phyloP scores from a whole-genome alignment of 2,888 invertebrate species.

The Trichogramma dendrolimi region DNA sequence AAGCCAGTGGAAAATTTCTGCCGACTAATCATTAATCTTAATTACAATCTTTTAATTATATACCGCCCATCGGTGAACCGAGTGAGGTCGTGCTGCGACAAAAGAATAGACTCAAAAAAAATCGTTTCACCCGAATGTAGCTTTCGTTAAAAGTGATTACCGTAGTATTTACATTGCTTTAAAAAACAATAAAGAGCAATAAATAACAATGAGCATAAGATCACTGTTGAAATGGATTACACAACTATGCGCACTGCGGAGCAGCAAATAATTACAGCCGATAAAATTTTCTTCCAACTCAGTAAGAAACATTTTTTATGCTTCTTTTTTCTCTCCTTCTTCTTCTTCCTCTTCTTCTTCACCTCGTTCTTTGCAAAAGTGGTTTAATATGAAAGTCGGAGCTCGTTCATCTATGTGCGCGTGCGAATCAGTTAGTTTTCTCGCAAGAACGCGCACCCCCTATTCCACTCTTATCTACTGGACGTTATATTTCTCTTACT shows the following conservation, averaged over 20 bases:
- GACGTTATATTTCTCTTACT: too few species aligned
- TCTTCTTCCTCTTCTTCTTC: background rate
- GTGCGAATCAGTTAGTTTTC: too few species aligned
- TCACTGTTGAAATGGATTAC: slow-evolving; percentile 19
- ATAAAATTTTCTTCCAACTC: slow-evolving; percentile 26
- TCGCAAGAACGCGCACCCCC: too few species aligned
- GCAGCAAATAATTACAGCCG: slow-evolving; percentile 29
- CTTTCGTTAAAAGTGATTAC: too few species aligned
- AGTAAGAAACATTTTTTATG: slow-evolving; percentile 1
- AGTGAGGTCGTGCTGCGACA: background rate
- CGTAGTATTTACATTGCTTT: too few species aligned
- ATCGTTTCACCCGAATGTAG: background rate
- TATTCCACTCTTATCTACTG: too few species aligned
- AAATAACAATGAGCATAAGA: slow-evolving; percentile 18
- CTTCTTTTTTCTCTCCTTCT: background rate
- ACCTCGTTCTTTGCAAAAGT: background rate
- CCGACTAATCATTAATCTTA: slow-evolving; percentile 2
- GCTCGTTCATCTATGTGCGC: too few species aligned
- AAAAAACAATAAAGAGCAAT: slow-evolving; percentile 24
- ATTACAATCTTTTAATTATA: slow-evolving; percentile 24
- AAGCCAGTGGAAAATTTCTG: background rate
- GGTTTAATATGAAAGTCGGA: too few species aligned
- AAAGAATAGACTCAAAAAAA: slow-evolving; percentile 11
- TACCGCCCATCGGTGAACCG: background rate
- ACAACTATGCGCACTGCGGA: slow-evolving; percentile 16